These are phyloP conservation scores for Callitettix versicolor DNA, from an alignment of 1,140 invertebrate species.

Conservation along the genomic window DNA sequence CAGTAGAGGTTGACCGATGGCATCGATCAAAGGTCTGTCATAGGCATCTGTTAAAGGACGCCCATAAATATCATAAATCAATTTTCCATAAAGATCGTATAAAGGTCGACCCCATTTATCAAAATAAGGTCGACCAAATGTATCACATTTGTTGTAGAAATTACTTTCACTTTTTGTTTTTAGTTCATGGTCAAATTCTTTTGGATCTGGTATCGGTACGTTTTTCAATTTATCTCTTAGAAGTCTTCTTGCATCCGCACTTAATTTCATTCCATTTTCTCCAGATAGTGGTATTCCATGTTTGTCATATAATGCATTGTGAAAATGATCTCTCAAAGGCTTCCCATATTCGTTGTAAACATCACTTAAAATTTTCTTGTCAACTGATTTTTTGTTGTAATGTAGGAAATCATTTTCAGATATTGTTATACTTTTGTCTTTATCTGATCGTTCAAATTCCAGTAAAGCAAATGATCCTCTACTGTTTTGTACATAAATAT, in stretches of 20 bases:
- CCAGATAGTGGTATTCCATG: constrained; percentile 12
- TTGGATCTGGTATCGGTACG: constrained; percentile 1
- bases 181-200: background rate
- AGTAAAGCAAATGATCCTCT: no score
- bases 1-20: constrained; percentile 4
- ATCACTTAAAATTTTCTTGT: no score
- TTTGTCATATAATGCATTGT: constrained; percentile 10
- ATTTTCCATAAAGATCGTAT: constrained; percentile 7
- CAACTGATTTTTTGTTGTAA: no score
- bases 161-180: background rate
- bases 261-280: constrained; percentile 4
- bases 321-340: constrained; percentile 3
- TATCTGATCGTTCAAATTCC: no score
- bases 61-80: constrained; percentile 9
- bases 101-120: constrained; percentile 15
- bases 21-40: constrained; percentile 2
- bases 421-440: no score
- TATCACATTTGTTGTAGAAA: background rate
- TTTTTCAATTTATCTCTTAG: background rate
- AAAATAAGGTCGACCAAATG: constrained; percentile 1
- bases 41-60: constrained; percentile 7
- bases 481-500: no score
- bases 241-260: background rate
- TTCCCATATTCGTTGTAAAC: constrained; percentile 7
- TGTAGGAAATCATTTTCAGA: no score